Evolutionary conservation across 1,140 invertebrate genomes (phyloP), one percentile per base, ranked within the genome.

Genomic region (Nylanderia fulva): DNA sequence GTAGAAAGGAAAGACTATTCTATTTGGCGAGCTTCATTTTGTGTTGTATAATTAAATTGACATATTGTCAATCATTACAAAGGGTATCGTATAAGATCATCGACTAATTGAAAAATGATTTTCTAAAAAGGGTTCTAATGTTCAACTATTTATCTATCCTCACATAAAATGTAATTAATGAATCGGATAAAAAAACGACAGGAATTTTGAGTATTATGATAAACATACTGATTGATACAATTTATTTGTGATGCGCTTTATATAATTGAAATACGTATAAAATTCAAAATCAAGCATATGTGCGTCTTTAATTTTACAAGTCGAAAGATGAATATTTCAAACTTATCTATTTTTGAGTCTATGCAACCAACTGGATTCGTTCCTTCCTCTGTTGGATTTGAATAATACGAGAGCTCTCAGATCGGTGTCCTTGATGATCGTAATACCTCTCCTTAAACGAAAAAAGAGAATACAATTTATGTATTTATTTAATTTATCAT

Each of bases 401-500:
- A 11, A 68, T 39, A 36, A 9, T 42, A n/a, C 24, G 64, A 42
- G 33, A 79, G 48, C 45, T 82, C 36, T 36, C n/a, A n/a, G 39
- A 82, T 82, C 13, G 66, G 66, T 82, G 77, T 82, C 24, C 52
- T 58, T 60, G 36, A 54, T 58, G 77, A 82, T 82, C 33, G 36
- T 74, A 64, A 85, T 77, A 52, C 45, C 66, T 87, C 52, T 36
- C 11, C n/a, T 74, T 45, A 79, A 39, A 56, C 58, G 80, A 68
- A 58, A 72, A 33, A 87, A 74, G 13, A 29, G 24, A 61, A 27
- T 18, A 21, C 36, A 86, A 74, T 75, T 66, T 29, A 56, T 61
- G 85, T 86, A 88, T 89, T 89, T 89, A 89, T 89, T 85, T 85
- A 82, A 83, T 85, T 90, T 85, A 89, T 82, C 80, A 60, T 80